Conservation (phyloP, 2,113 vertebrate species). For the Ardeotis arabs region DNA sequence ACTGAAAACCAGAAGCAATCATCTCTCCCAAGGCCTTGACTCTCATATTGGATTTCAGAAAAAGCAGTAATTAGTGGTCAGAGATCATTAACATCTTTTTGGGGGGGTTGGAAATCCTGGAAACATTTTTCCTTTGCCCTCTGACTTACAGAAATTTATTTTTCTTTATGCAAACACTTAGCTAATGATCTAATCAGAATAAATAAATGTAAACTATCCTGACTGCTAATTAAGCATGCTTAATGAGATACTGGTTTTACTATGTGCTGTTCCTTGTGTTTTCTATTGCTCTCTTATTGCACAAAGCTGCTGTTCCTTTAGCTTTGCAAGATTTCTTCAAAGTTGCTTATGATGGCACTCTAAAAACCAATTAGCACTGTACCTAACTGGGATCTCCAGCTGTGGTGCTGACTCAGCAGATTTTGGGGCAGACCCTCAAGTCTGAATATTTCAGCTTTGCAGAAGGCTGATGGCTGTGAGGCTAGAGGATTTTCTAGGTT, state of each 20-base stretch:
- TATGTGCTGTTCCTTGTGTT: not conserved
- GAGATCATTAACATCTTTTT: not conserved
- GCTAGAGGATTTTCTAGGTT: not conserved
- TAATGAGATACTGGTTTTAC: not conserved
- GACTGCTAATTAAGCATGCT: not conserved
- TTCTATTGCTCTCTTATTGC: not conserved
- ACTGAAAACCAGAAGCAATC: not conserved
- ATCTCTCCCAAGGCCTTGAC: not conserved
- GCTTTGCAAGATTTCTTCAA: not conserved
- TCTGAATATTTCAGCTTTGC: not conserved
- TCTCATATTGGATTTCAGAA: not conserved
- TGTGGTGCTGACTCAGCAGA: not conserved
- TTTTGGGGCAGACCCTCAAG: accelerated
- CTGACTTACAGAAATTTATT: not conserved
- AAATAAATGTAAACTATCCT: not conserved
- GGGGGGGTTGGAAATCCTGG: accelerated
- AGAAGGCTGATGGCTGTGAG: not conserved
- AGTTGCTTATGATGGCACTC: not conserved
- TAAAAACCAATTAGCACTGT: not conserved
- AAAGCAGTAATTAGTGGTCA: not conserved
- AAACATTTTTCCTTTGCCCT: not conserved
- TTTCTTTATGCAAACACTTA: not conserved
- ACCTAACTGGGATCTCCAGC: not conserved
- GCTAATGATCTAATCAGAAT: not conserved
- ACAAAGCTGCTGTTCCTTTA: not conserved